Evolutionary conservation across 2,113 vertebrate genomes (phyloP).

Genomic region (Psilopsiagon aymara): DNA sequence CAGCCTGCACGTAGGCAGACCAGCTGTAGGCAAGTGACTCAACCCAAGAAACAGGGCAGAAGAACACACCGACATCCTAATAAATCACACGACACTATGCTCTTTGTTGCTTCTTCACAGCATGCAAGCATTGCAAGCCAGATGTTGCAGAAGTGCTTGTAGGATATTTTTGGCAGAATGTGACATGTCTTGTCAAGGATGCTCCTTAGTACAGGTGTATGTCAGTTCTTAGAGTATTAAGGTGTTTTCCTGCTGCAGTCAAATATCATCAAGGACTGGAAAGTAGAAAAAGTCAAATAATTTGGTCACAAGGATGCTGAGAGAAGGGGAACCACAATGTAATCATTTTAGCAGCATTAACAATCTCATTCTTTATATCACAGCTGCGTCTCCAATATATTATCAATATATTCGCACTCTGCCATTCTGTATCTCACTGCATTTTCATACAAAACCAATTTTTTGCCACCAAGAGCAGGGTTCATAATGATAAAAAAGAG

Average conservation of each 20-base stretch:
- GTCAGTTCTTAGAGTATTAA: background rate
- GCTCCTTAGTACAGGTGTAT: background rate
- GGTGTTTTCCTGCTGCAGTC: background rate
- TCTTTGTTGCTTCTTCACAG: background rate
- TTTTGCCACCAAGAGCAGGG: background rate
- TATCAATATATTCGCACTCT: background rate
- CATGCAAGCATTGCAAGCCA: background rate
- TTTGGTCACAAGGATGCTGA: background rate
- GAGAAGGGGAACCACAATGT: background rate
- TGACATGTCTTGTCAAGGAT: background rate
- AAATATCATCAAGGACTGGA: background rate
- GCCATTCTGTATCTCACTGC: background rate
- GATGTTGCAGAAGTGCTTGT: background rate
- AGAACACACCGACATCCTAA: background rate
- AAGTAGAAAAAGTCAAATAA: background rate
- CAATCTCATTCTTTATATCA: background rate
- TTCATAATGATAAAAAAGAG: background rate
- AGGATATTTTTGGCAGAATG: background rate
- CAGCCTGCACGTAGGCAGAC: background rate
- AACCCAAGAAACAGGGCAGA: background rate
- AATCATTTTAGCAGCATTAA: background rate
- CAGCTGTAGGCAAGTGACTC: fast-evolving
- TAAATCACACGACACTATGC: background rate
- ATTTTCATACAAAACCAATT: background rate
- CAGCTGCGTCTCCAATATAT: background rate